These are phyloP conservation scores for Sebastes minor DNA, from an alignment of 2,797 vertebrate species.

Conservation along the genomic window DNA sequence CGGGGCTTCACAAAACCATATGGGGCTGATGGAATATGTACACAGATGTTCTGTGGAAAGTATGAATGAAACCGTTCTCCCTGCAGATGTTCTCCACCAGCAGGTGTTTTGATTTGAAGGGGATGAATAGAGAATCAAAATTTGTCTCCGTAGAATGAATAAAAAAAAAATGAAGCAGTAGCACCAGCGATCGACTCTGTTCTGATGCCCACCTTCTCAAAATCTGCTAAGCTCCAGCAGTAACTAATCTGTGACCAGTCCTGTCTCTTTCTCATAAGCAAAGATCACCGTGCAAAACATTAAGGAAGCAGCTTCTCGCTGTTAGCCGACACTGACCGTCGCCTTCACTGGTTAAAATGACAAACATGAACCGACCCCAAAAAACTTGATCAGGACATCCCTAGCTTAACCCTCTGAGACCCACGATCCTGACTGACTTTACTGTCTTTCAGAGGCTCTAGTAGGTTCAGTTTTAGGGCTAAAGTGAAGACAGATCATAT, in stretches of 20 bases:
- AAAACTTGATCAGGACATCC: neutral
- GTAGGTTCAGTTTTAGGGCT: too few relatives aligned
- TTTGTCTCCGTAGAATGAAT: neutral
- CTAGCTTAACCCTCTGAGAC: neutral
- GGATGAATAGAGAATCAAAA: neutral
- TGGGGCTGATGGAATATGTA: neutral
- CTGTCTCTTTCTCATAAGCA: neutral
- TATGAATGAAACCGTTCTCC: neutral
- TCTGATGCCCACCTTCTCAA: neutral
- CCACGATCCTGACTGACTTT: too few relatives aligned
- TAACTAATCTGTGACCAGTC: neutral
- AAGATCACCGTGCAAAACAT: neutral
- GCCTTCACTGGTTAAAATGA: neutral
- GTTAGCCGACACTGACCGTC: neutral
- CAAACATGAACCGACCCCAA: neutral
- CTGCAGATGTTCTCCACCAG: neutral
- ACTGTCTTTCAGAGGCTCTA: too few relatives aligned
- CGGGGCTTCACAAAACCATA: neutral
- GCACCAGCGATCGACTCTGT: neutral
- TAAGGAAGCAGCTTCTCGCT: neutral
- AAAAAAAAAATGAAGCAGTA: neutral
- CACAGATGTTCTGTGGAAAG: conserved; percentile 18
- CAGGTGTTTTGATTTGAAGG: neutral
- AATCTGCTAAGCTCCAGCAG: neutral
- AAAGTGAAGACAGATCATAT: too few relatives aligned